These are phyloP conservation scores for Orthosia cruda DNA, from an alignment of 2,888 invertebrate species.

Conservation along the genomic window DNA sequence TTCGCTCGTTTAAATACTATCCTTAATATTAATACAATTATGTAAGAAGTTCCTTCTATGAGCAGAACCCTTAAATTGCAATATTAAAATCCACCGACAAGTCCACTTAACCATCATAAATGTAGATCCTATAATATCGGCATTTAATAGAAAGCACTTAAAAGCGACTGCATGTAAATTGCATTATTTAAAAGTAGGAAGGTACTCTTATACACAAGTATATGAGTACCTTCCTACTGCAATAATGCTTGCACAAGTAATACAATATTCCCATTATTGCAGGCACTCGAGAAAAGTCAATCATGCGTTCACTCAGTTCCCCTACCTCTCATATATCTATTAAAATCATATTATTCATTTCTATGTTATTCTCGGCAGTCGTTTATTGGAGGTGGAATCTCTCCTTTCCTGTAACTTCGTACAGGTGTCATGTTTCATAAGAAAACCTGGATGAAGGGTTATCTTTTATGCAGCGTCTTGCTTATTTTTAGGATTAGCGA, in stretches of 20 bases:
- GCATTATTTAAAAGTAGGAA: slow-evolving; percentile 26
- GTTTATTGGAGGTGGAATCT: slow-evolving; percentile 38
- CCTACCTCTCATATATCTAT: slow-evolving; percentile 12
- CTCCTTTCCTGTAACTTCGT: slow-evolving; percentile 21
- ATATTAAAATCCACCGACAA: slow-evolving; percentile 27
- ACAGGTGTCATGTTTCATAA: slow-evolving; percentile 50
- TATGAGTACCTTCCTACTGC: too few species aligned
- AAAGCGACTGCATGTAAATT: slow-evolving; percentile 40
- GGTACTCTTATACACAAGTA: slow-evolving; percentile 12
- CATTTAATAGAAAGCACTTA: slow-evolving; percentile 43
- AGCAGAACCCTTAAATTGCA: not conserved
- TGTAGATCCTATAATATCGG: slow-evolving; percentile 2
- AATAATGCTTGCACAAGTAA: slow-evolving; percentile 38
- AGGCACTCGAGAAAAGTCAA: slow-evolving; percentile 44
- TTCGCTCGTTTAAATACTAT: too few species aligned
- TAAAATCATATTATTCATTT: slow-evolving; percentile 22
- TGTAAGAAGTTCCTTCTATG: not conserved
- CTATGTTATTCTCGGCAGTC: slow-evolving; percentile 38
- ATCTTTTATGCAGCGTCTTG: slow-evolving; percentile 45
- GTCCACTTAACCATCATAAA: slow-evolving; percentile 10
- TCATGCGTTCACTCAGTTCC: slow-evolving; percentile 32
- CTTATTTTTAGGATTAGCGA: slow-evolving; percentile 38
- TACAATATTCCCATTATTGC: slow-evolving; percentile 47
- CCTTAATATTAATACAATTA: too few species aligned
- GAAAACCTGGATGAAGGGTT: slow-evolving; percentile 29